Base-by-base conservation (phyloP, 1,140 invertebrate species). In the Drosophila nasuta region DNA sequence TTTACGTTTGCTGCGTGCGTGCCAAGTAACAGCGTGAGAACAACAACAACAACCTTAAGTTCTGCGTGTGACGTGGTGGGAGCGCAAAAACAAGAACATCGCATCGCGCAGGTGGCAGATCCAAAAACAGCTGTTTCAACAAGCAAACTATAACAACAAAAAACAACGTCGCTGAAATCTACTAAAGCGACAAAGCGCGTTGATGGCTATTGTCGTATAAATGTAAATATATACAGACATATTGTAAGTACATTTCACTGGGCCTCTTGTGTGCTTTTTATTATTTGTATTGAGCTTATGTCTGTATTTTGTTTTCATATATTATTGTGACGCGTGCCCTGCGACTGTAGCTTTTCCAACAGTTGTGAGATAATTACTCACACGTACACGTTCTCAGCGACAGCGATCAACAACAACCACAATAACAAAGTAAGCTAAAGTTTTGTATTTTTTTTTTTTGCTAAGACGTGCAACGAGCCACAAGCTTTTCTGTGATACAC, bases 91-190 rank as follows among this genome's bases (percentile, higher is more conserved):
- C 54, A 56, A 13, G 4, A 56, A 63, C 33, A 69, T 28, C 49
- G 3, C 49, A 51, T 33, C 62, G 43, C 46, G 54, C 68, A 88
- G 77, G 77, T 81, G 81, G 71, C 68, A 68, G 62, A 57, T 20
- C 11, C 35, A 38, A 81, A 85, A 89, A 89, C 85, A 89, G 85
- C 85, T 89, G 85, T 89, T 90, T 66, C 72, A 89, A 89, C 78
- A 85, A 57, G 46, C 68, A 82, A 67, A 85, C 67, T 45, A 82
- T 63, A 72, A 25, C 20, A 25, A 25, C 20, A 25, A 25, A 25
- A 38, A 38, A 38, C 1, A 75, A 43, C 71, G 62, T n/a, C 51
- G 48, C 64, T 51, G 17, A 45, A 58, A 72, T 51, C 52, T 58
- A 70, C 49, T 64, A 70, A 75, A 30, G 25, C 11, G 28, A 30